These are phyloP conservation scores for Julus scandinavius DNA, from an alignment of 2,888 invertebrate genomes.

Conservation along the genomic window DNA sequence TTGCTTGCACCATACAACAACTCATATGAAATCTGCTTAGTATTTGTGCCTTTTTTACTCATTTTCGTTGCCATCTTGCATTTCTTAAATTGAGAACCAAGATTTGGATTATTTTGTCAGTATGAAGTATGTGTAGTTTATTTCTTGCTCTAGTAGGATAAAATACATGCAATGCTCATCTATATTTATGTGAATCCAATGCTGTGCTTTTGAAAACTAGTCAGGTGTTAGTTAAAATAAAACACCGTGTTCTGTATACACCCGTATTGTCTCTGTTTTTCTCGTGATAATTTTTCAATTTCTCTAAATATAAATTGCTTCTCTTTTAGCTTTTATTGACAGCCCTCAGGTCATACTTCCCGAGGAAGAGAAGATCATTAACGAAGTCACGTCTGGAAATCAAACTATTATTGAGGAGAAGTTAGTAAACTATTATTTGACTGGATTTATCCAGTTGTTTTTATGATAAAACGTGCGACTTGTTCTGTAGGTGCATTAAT, in stretches of 20 bases:
- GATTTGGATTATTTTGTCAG: neutral
- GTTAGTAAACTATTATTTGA: slow-evolving; percentile 62
- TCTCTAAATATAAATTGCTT: neutral
- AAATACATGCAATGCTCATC: neutral
- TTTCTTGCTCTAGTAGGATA: neutral
- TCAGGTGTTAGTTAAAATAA: neutral
- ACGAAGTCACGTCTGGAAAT: slow-evolving; percentile 68
- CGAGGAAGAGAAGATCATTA: slow-evolving; percentile 71
- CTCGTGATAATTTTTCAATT: neutral
- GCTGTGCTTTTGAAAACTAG: neutral
- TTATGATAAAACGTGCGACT: too few species aligned
- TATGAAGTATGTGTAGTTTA: neutral
- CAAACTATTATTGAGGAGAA: slow-evolving; percentile 69
- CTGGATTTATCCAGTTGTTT: too few species aligned
- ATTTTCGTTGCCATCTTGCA: neutral
- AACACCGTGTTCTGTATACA: neutral
- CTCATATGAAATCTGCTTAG: too few species aligned
- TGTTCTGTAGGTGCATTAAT: too few species aligned
- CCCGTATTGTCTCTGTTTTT: neutral
- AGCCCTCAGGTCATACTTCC: slow-evolving; percentile 69
- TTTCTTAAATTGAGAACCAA: neutral
- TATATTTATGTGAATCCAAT: neutral
- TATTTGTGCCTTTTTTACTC: neutral
- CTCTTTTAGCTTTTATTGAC: slow-evolving; percentile 61
- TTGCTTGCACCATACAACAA: too few species aligned